Percentiles rank a stretch among this genome's conserved stretches.
Conservation (phyloP, 1,140 invertebrate species). For the Oncopeltus fasciatus region DNA sequence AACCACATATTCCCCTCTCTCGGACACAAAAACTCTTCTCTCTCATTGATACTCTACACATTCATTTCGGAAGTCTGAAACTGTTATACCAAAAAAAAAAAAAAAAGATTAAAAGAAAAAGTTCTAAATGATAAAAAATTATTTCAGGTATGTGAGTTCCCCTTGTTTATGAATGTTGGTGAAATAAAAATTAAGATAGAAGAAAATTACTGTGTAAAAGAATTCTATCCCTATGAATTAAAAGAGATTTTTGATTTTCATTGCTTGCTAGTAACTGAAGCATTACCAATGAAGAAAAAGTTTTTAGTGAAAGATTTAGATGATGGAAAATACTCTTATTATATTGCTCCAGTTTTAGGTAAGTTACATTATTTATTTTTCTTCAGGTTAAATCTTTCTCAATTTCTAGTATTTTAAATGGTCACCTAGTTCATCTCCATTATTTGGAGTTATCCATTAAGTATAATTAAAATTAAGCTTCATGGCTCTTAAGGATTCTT, state of each 20-base stretch:
- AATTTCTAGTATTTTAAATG: too few relatives aligned
- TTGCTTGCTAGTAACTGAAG: conserved; percentile 46
- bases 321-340: conserved; percentile 47
- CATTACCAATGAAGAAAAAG: conserved; percentile 60
- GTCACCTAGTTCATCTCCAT: too few relatives aligned
- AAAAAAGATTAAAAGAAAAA: too few relatives aligned
- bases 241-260: conserved; percentile 47
- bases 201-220: conserved; percentile 35
- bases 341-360: conserved; percentile 42
- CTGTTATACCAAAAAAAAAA: too few relatives aligned
- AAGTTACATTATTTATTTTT: conserved; percentile 11
- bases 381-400: too few relatives aligned
- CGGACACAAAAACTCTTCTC: too few relatives aligned
- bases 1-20: too few relatives aligned
- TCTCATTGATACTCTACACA: too few relatives aligned
- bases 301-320: conserved; percentile 57
- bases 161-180: conserved; percentile 71
- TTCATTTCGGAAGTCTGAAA: too few relatives aligned
- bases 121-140: conserved; percentile 26
- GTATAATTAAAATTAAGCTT: too few relatives aligned
- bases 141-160: conserved; percentile 56
- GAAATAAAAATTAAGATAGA: conserved; percentile 51
- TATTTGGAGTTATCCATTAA: too few relatives aligned
- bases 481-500: too few relatives aligned
- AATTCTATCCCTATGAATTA: conserved; percentile 39